Percentiles rank a stretch among this genome's conserved stretches.
phyloP scores from a whole-genome alignment of 2,797 vertebrate species.

The Megaceryle alcyon region DNA sequence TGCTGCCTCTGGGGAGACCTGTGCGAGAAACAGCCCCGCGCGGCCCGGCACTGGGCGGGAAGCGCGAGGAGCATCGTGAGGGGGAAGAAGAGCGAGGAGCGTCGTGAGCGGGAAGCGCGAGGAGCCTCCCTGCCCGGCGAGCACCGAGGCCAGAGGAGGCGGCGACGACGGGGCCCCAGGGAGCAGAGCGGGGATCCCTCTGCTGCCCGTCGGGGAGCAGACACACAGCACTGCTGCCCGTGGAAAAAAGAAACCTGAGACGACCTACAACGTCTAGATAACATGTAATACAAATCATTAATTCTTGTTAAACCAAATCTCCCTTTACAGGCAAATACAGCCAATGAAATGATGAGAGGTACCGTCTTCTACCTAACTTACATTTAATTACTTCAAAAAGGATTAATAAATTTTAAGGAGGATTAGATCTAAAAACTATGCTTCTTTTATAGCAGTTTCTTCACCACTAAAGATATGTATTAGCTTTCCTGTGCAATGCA shows the following conservation, averaged over 20 bases:
- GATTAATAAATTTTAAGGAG: neutral
- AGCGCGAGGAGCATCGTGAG: rapidly evolving
- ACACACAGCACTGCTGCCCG: neutral
- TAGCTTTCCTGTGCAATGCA: neutral
- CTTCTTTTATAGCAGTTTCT: neutral
- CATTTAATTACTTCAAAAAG: neutral
- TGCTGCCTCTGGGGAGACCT: neutral
- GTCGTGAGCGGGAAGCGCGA: neutral
- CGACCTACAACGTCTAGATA: neutral
- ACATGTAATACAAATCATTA: neutral
- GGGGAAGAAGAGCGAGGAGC: no score
- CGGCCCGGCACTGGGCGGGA: neutral
- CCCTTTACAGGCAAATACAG: neutral
- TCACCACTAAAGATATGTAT: neutral
- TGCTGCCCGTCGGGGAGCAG: neutral
- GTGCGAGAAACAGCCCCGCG: neutral
- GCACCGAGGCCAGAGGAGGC: rapidly evolving
- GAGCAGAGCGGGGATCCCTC: neutral
- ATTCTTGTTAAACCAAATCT: neutral
- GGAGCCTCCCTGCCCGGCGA: neutral
- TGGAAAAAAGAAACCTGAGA: neutral
- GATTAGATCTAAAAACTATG: neutral
- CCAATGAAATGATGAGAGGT: neutral
- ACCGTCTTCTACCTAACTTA: neutral
- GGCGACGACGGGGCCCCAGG: rapidly evolving